These are phyloP conservation scores for Catocala sponsa DNA, from an alignment of 2,888 invertebrate genomes.

Conservation along the genomic window DNA sequence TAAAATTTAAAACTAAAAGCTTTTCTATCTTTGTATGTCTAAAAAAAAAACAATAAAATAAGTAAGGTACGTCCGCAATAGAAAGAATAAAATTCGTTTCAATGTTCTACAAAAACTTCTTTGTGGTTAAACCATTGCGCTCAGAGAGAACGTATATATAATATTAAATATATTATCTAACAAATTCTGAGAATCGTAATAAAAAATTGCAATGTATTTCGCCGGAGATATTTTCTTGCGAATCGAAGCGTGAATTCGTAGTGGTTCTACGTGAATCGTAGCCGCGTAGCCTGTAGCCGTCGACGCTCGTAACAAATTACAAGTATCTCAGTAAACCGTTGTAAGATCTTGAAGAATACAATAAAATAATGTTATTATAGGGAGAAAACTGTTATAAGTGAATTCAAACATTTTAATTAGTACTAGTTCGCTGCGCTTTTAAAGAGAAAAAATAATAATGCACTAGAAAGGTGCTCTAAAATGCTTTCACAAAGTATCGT, in stretches of 20 bases:
- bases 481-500: no score
- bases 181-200: constrained; percentile 16
- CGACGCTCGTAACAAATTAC: constrained; percentile 22
- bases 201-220: constrained; percentile 32
- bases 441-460: no score
- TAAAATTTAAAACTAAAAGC: constrained; percentile 7
- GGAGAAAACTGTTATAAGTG: no score
- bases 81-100: constrained; percentile 31
- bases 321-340: no score
- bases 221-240: constrained; percentile 29
- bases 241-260: constrained; percentile 36
- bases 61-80: constrained; percentile 5
- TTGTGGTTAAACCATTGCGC: constrained; percentile 32
- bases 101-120: constrained; percentile 32
- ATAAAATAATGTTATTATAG: no score
- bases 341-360: no score
- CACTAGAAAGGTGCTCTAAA: no score
- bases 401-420: no score
- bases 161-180: constrained; percentile 33
- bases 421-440: no score
- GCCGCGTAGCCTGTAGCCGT: constrained; percentile 30
- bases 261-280: constrained; percentile 28
- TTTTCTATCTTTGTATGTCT: not conserved
- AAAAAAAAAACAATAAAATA: not conserved
- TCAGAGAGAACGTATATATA: constrained; percentile 17